Base-by-base conservation (phyloP, 2,113 vertebrate genomes). In the Uropsilus gracilis region DNA sequence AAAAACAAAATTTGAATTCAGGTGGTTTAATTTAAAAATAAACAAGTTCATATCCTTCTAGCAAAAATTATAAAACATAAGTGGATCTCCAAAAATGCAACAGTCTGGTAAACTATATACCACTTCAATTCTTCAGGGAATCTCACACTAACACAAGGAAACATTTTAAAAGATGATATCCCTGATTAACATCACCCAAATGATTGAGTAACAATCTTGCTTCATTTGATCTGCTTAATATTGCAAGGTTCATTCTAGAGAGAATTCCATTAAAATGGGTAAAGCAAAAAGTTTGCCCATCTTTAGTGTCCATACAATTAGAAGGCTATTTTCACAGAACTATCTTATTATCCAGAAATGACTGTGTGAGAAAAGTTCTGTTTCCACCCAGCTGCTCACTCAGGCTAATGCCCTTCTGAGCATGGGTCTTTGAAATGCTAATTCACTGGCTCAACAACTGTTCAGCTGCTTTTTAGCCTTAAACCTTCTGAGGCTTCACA, bases 351-450 rank as follows among this genome's bases (percentile, higher is more conserved):
- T 12, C 44, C 44, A 76, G 46, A 93, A 22, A 26, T 39, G 75
- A 34, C 28, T 55, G 13, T 44, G 4, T 0, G 20, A 83, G 63
- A 44, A 61, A 64, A 86, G 61, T 50, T 9, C 64, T 46, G 34
- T 76, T 77, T 75, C 39, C 37, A 88, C 44, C 16, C 73, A 94
- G 91, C 55, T 86, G 71, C 78, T 94, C 81, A 24, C 57, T 64
- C 1, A 44, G 85, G 77, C 82, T n/a, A 57, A 30, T 39, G 66
- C 8, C 86, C 87, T 77, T 82, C 53, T n/a, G 66, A 83, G 34
- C 50, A 32, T 2, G 0, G 8, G 89, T 28, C 95, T 95, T 96
- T 95, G 96, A 97, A 96, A 95, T 89, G 86, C 69, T 91, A 95
- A 95, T 80, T 68, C 26, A 20, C 68, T 63, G 81, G 66, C 20